Conservation (phyloP, 2,113 vertebrate genomes). For the Erinaceus europaeus region DNA sequence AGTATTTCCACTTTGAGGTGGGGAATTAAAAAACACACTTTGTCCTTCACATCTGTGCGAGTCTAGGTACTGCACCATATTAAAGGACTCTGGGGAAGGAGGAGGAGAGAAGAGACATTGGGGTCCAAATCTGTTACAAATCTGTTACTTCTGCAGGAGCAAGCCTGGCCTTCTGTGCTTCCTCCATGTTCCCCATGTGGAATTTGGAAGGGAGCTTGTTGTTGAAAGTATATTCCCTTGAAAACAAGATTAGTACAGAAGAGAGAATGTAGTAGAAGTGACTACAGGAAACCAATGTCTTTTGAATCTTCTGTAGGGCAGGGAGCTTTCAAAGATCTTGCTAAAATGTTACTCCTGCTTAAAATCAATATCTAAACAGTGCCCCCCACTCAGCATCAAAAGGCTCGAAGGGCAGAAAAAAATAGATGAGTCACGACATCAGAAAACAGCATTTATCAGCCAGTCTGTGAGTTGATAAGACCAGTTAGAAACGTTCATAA, state of each 20-base stretch:
- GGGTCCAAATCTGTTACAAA: too few relatives aligned
- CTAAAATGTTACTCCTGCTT: neutral
- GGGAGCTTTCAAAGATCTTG: neutral
- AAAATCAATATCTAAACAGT: neutral
- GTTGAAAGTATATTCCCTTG: neutral
- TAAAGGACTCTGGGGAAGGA: too few relatives aligned
- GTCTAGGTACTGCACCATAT: too few relatives aligned
- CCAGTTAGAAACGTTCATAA: neutral
- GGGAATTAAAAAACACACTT: too few relatives aligned
- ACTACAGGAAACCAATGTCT: neutral
- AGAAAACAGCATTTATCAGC: neutral
- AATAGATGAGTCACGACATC: neutral
- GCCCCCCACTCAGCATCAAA: neutral
- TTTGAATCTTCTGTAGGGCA: neutral
- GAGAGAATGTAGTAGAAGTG: neutral
- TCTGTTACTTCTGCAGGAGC: too few relatives aligned
- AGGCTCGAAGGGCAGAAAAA: neutral
- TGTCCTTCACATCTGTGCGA: too few relatives aligned
- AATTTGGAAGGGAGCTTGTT: neutral
- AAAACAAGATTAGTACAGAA: neutral
- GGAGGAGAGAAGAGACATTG: too few relatives aligned
- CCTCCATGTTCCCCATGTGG: neutral
- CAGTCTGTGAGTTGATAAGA: neutral
- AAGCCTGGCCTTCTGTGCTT: neutral
- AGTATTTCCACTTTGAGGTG: too few relatives aligned